Conservation (phyloP, 2,113 vertebrate species). For the Phalacrocorax aristotelis region DNA sequence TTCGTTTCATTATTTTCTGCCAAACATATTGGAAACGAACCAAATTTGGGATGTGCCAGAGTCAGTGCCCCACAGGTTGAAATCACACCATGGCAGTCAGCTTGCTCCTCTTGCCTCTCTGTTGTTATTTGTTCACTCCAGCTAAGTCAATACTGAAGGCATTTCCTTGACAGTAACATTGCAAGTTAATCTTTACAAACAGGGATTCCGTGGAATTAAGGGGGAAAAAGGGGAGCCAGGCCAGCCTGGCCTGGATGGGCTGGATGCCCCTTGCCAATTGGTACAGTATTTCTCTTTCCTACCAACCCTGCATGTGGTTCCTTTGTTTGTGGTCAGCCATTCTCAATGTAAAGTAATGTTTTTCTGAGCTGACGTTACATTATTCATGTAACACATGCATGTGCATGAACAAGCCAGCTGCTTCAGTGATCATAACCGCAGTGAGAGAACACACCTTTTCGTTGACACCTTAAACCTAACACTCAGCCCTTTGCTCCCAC, state of each 20-base stretch:
- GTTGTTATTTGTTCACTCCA: conserved; percentile 60
- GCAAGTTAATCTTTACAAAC: conserved; percentile 98
- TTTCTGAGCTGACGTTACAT: conserved; percentile 66
- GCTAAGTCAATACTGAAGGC: conserved; percentile 56
- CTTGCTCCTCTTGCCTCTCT: conserved; percentile 76
- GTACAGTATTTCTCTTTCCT: conserved; percentile 99
- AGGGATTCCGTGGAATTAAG: conserved; percentile 99
- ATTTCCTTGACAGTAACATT: conserved; percentile 88
- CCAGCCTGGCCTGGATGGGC: conserved; percentile 99
- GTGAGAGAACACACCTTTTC: neutral
- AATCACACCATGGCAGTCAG: neutral
- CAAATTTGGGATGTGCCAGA: neutral
- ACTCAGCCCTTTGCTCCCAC: conserved; percentile 19
- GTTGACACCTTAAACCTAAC: conserved; percentile 27
- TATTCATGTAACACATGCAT: conserved; percentile 63
- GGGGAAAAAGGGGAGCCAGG: conserved; percentile 99
- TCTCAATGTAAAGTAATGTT: conserved; percentile 72
- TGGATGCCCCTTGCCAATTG: conserved; percentile 99
- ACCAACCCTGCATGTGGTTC: conserved; percentile 87
- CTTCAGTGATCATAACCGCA: conserved; percentile 9
- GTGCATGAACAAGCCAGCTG: conserved; percentile 71
- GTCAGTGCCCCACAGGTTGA: neutral
- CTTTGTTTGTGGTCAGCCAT: conserved; percentile 67
- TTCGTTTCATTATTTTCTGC: neutral
- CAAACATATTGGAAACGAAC: neutral